Evolutionary conservation across 2,797 vertebrate species (phyloP), one percentile per base, ranked within the genome.

Genomic region (Gallinago stenura): DNA sequence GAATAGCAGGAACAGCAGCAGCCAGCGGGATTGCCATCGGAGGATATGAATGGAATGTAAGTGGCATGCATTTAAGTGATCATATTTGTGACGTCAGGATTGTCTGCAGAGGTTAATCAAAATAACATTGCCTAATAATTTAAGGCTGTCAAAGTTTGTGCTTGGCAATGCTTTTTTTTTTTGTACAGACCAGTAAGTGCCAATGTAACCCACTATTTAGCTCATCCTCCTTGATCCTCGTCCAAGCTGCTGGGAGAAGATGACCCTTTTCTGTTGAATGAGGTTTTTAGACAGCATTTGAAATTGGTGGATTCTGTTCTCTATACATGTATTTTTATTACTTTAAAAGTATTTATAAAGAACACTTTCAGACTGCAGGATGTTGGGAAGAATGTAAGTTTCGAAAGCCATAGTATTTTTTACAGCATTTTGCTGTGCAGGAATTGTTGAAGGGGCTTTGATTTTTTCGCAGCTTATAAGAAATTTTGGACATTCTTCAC

Each of bases 21-120:
- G 98, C 99, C 4, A 21, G 95, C 7, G 99, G 99, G 58, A 98
- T 99, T 8, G 99, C 99, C 87, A 99, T 94, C 0, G 99, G 99
- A 82, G 99, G 98, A 65, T 99, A 98, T 54, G 99, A 99, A 62
- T 99, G 99, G 99, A 99, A 99, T 8, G 99, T 99, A 97, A 98
- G 99, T 98, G 54, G 13, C 13, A 25, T 15, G 14, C 4, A 6
- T 80, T 62, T 37, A 45, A 43, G n/a, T 35, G 62, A 87, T 58
- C 7, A 1, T 45, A 12, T 58, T 50, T 90, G 73, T 56, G 64
- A 76, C 37, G 30, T 28, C 19, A 25, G 54, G 15, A 41, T 89
- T 75, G 51, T 79, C 84, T 72, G 70, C 79, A 76, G 43, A 66
- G 6, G 2, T 66, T 60, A 26, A 78, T 75, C 35, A 48, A 69